Evolutionary conservation across 2,797 vertebrate species (phyloP).

Genomic region (Mionectes olivaceus): DNA sequence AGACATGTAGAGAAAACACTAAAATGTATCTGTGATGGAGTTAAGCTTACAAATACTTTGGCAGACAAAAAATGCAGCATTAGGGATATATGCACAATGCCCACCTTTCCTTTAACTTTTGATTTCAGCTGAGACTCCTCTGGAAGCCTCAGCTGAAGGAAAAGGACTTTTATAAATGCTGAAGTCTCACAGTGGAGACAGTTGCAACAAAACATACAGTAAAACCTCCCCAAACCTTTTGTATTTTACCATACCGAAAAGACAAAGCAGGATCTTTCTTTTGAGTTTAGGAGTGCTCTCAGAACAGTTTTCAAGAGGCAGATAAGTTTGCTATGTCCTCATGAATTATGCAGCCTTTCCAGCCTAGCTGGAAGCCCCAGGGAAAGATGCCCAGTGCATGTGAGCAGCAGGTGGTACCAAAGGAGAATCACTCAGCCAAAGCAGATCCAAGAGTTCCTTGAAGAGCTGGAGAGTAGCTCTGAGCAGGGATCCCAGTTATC

Average conservation of each 20-base stretch:
- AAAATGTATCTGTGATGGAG: neutral
- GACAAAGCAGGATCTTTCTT: neutral
- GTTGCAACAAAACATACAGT: neutral
- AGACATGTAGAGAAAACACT: neutral
- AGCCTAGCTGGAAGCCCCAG: neutral
- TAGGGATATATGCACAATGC: neutral
- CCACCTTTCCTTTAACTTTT: neutral
- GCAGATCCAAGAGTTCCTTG: neutral
- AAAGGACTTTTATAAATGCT: neutral
- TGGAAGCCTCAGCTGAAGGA: neutral
- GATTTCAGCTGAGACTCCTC: neutral
- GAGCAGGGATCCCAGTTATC: neutral
- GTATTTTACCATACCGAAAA: neutral
- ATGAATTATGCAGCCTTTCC: conserved; percentile 4
- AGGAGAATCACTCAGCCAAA: neutral
- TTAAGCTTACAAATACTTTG: neutral
- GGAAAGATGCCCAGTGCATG: neutral
- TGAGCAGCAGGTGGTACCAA: neutral
- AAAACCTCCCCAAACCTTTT: neutral
- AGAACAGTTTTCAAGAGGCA: neutral
- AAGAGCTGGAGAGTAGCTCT: neutral
- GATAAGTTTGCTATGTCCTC: neutral
- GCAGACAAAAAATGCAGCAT: neutral
- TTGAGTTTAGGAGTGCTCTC: neutral
- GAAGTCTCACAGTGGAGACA: neutral